Base-by-base conservation (phyloP, 2,113 vertebrate genomes). In the Cyphomyrus discorhynchus region DNA sequence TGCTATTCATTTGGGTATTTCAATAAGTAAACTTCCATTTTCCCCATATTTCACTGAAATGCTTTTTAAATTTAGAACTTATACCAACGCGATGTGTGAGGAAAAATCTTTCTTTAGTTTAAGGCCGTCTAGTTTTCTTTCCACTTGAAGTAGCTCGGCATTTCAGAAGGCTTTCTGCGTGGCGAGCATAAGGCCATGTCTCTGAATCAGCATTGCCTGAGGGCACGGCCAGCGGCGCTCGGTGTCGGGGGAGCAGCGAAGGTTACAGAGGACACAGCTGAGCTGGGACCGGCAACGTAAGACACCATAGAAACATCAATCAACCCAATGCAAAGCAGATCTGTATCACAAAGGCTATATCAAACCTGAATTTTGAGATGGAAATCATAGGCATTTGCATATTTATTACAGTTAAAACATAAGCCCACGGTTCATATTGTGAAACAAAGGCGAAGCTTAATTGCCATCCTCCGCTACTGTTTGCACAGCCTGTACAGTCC, bases 171-270 rank as follows among this genome's bases (percentile, higher is more conserved):
- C 11, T 8, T 39, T 52, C 53, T n/a, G 47, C 42, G 21, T 21
- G 85, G 85, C 19, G 62, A 45, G 21, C 49, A 58, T 86, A 87
- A 77, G 62, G 58, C 15, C 24, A 21, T 42, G 66, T 50, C 62
- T 87, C 84, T 53, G 89, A 74, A 77, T 90, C 58, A 87, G 62
- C 62, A 80, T 53, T 27, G 62, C 89, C 89, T 90, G 27, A n/a
- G 87, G 89, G 89, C 62, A 90, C 8, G 15, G 85, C 84, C 74
- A 2, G 27, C 15, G 58, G 89, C 84, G 17, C 50, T 11, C 2
- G 0, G 47, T 45, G 85, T 62, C 62, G 31, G 31, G 85, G 89
- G 89, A 87, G 42, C 77, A 24, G 35, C 21, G 83, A 56, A 45
- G 89, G 85, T 58, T 52, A 74, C 47, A 53, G 58, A 42, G 84